phyloP scores from a whole-genome alignment of 2,888 invertebrate genomes.

The Mythimna vitellina region DNA sequence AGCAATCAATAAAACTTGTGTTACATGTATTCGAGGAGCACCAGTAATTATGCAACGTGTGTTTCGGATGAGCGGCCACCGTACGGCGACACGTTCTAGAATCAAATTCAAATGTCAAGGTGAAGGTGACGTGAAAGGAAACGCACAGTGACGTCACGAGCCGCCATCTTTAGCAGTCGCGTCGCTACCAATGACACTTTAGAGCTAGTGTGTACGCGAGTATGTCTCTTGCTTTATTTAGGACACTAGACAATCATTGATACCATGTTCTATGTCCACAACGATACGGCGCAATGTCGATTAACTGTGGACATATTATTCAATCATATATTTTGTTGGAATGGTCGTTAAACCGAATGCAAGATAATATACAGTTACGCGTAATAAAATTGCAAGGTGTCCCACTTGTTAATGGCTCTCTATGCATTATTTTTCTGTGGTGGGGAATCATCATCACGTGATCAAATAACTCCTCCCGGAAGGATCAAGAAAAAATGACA shows the following conservation, averaged over 20 bases:
- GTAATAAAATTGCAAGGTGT: slow-evolving; percentile 32
- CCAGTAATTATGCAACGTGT: slow-evolving; percentile 74
- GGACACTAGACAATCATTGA: slow-evolving; percentile 73
- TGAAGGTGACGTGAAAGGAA: slow-evolving; percentile 87
- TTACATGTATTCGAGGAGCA: slow-evolving; percentile 50
- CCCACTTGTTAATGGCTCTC: slow-evolving; percentile 16
- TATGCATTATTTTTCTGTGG: too few relatives aligned
- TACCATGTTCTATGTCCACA: slow-evolving; percentile 65
- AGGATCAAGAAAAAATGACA: too few relatives aligned
- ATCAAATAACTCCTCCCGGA: too few relatives aligned
- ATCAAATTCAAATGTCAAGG: slow-evolving; percentile 89
- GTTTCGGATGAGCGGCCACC: slow-evolving; percentile 77
- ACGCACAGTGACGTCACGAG: slow-evolving; percentile 85
- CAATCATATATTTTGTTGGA: slow-evolving; percentile 32
- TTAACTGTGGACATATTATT: slow-evolving; percentile 39
- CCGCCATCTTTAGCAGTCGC: slow-evolving; percentile 80
- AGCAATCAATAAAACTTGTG: slow-evolving; percentile 45
- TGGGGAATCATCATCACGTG: too few relatives aligned
- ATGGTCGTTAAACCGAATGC: slow-evolving; percentile 10
- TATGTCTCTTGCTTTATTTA: slow-evolving; percentile 73
- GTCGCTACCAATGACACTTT: slow-evolving; percentile 71
- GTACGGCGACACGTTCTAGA: slow-evolving; percentile 82
- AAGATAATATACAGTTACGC: slow-evolving; percentile 34
- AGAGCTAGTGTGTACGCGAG: slow-evolving; percentile 64
- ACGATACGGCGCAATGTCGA: slow-evolving; percentile 51